Conservation (phyloP, 2,888 invertebrate genomes). For the Tiphia femorata region DNA sequence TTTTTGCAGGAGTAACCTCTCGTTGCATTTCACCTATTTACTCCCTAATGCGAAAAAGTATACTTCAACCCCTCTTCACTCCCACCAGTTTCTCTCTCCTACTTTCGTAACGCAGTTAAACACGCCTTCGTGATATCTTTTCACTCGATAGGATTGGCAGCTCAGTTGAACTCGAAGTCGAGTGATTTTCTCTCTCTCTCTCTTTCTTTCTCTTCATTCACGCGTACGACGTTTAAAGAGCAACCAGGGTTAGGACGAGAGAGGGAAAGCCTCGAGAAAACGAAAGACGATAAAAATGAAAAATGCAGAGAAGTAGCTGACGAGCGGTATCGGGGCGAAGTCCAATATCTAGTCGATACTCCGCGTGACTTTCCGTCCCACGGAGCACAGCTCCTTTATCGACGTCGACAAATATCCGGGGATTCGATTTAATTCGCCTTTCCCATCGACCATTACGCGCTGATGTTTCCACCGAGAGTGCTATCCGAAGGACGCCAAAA, state of each 20-base stretch:
- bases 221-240: too few relatives aligned
- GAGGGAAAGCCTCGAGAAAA: conserved; percentile 7
- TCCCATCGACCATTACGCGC: neutral
- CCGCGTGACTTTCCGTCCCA: conserved; percentile 15
- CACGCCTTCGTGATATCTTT: conserved; percentile 43
- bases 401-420: neutral
- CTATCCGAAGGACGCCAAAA: neutral
- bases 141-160: conserved; percentile 51
- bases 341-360: conserved; percentile 29
- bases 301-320: conserved; percentile 52
- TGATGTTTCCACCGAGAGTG: too few relatives aligned
- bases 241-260: conserved; percentile 3
- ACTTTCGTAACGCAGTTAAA: conserved; percentile 26
- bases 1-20: neutral
- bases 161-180: conserved; percentile 46
- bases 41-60: neutral
- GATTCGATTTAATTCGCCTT: conserved; percentile 9
- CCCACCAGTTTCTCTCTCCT: neutral
- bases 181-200: neutral
- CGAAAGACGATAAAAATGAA: conserved; percentile 46
- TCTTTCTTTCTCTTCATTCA: neutral
- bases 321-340: conserved; percentile 45
- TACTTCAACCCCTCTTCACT: neutral
- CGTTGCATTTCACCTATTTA: neutral
- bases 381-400: conserved; percentile 11